Evolutionary conservation across 2,797 vertebrate genomes (phyloP).

Genomic region (Oophaga sylvatica): DNA sequence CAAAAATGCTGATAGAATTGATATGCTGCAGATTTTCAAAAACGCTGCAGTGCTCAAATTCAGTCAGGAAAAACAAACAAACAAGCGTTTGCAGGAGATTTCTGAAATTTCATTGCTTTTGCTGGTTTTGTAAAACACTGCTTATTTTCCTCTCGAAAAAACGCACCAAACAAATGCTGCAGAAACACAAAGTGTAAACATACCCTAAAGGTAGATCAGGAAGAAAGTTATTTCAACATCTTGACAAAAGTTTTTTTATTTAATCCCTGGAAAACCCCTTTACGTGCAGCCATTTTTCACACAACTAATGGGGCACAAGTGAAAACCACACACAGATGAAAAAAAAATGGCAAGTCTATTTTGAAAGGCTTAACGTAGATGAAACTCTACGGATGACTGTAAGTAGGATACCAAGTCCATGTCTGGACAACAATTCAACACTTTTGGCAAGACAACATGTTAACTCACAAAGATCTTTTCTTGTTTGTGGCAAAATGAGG

Average conservation of each 20-base stretch:
- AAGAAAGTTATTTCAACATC: background rate
- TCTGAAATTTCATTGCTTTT: too few relatives aligned
- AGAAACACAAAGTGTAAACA: background rate
- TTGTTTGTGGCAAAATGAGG: constrained; percentile 52
- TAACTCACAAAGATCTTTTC: constrained; percentile 58
- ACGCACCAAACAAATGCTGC: background rate
- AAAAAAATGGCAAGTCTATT: constrained; percentile 8
- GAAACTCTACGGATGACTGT: background rate
- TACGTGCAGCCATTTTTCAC: background rate
- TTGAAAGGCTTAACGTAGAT: background rate
- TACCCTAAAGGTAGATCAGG: background rate
- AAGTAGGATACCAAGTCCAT: constrained; percentile 12
- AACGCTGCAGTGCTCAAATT: too few relatives aligned
- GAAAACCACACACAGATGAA: constrained; percentile 11
- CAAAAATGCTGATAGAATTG: too few relatives aligned
- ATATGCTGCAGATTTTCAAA: too few relatives aligned
- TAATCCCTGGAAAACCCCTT: background rate
- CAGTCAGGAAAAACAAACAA: too few relatives aligned
- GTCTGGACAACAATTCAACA: constrained; percentile 50
- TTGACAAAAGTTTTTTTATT: background rate
- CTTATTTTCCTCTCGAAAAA: too few relatives aligned
- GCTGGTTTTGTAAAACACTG: too few relatives aligned
- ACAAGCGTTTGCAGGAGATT: too few relatives aligned
- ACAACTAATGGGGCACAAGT: background rate
- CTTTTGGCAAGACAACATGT: constrained; percentile 44